Percentiles rank a stretch among this genome's conserved stretches.
These are phyloP conservation scores for Orchesella flavescens DNA, from an alignment of 2,888 invertebrate species.

Conservation along the genomic window DNA sequence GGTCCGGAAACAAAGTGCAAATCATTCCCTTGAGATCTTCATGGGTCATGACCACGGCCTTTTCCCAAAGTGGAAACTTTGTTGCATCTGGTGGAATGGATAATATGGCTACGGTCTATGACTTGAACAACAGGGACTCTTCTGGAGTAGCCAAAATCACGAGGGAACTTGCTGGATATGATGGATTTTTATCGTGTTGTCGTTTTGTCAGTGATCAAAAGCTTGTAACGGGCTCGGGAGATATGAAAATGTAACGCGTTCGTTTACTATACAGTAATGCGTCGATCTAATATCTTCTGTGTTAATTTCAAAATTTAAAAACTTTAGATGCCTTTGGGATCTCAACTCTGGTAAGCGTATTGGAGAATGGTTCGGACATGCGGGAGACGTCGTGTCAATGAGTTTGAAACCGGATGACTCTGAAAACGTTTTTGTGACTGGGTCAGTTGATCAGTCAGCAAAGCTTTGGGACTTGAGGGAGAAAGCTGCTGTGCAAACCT, in stretches of 20 bases:
- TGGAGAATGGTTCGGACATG: conserved; percentile 87
- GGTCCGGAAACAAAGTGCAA: conserved; percentile 93
- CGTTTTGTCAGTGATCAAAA: conserved; percentile 88
- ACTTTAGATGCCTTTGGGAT: conserved; percentile 88
- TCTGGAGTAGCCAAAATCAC: conserved; percentile 90
- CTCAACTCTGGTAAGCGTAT: conserved; percentile 86
- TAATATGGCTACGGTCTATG: conserved; percentile 94
- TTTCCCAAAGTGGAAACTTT: conserved; percentile 89
- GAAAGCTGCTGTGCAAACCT: conserved; percentile 88
- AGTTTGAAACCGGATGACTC: conserved; percentile 85
- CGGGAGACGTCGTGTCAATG: conserved; percentile 91
- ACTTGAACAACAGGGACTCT: conserved; percentile 89
- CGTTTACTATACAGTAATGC: too few species aligned
- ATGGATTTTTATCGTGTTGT: conserved; percentile 91
- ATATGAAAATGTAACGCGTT: conserved; percentile 89
- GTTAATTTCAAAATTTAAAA: too few species aligned
- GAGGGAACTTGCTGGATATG: conserved; percentile 89
- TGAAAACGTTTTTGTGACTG: conserved; percentile 85
- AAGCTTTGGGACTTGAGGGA: conserved; percentile 92
- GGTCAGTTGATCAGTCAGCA: conserved; percentile 91
- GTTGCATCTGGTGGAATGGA: conserved; percentile 96
- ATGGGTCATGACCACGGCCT: conserved; percentile 96
- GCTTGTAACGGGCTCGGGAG: conserved; percentile 92
- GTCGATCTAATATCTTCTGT: too few species aligned
- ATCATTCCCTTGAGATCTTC: conserved; percentile 91